Percentiles rank a stretch among this genome's conserved stretches.
Evolutionary conservation across 2,888 invertebrate genomes (phyloP).

Genomic region (Corbicula japonica): DNA sequence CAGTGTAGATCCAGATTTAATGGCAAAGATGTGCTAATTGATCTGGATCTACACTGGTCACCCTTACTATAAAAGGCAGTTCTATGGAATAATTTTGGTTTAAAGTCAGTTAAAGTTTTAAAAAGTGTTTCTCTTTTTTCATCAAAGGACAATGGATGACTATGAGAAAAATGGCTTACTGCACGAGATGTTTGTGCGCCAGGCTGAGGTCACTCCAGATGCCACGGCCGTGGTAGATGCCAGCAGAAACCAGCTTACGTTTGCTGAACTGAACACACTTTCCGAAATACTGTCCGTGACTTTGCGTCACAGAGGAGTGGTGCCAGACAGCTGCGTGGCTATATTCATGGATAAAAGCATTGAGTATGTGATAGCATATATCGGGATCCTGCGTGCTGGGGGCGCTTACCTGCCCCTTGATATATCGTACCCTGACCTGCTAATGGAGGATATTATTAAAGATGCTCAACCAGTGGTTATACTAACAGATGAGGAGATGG

Average conservation of each 20-base stretch:
- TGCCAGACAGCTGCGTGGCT: slow-evolving; percentile 83
- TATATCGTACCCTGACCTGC: slow-evolving; percentile 84
- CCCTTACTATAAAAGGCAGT: too few relatives aligned
- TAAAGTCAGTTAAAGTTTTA: too few relatives aligned
- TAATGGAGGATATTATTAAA: slow-evolving; percentile 85
- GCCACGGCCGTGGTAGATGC: slow-evolving; percentile 76
- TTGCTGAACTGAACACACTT: slow-evolving; percentile 78
- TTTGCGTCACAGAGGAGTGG: slow-evolving; percentile 79
- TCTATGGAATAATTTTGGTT: too few relatives aligned
- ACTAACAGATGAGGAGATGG: slow-evolving; percentile 75
- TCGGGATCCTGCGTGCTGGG: slow-evolving; percentile 86
- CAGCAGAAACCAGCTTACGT: slow-evolving; percentile 77
- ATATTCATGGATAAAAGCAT: slow-evolving; percentile 86
- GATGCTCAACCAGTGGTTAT: slow-evolving; percentile 85
- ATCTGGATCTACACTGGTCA: too few relatives aligned
- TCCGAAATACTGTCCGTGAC: slow-evolving; percentile 82
- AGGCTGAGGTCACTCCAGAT: slow-evolving; percentile 80
- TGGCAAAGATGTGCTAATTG: too few relatives aligned
- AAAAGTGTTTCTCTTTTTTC: too few relatives aligned
- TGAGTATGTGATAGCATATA: slow-evolving; percentile 85
- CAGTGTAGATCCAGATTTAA: too few relatives aligned
- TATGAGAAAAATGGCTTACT: slow-evolving; percentile 80
- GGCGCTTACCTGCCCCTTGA: slow-evolving; percentile 87
- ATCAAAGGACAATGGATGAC: too few relatives aligned
- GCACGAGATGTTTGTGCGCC: slow-evolving; percentile 83